A percentile compares a stretch with the other conserved stretches of the same genome.
Evolutionary conservation across 92 coral and sea anemone genomes (phyloP).

Genomic region (Parazoanthus atlanticus): DNA sequence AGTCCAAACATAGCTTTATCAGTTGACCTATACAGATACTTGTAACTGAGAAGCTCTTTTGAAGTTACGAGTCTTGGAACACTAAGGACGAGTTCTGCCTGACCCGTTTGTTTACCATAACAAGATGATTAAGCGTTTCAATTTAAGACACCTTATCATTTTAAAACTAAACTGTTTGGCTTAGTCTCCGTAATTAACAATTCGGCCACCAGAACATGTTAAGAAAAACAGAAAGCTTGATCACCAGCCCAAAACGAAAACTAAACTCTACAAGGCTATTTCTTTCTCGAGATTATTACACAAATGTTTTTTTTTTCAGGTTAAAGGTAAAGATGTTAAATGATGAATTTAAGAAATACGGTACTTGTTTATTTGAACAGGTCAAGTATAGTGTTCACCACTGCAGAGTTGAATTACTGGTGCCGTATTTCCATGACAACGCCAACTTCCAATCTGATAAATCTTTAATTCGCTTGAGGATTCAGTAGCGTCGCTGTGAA

Average conservation of each 20-base stretch:
- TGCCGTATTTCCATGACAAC: conserved; percentile 37
- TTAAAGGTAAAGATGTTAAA: neutral
- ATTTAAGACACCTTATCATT: conserved; percentile 22
- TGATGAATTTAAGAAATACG: neutral
- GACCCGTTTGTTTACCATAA: neutral
- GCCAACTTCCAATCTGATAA: conserved; percentile 3
- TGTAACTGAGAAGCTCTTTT: no score
- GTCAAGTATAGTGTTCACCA: neutral
- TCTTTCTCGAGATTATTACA: neutral
- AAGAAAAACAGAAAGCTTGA: neutral
- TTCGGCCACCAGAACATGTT: conserved; percentile 26
- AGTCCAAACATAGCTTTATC: neutral
- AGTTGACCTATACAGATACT: no score
- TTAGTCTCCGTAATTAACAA: neutral
- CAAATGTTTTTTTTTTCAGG: no score
- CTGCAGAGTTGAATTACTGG: conserved; percentile 2
- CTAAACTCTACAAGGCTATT: neutral
- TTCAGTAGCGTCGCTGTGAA: conserved; percentile 23
- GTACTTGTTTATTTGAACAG: neutral
- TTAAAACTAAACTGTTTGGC: neutral
- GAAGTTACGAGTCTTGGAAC: neutral
- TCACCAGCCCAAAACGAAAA: neutral
- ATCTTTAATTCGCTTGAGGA: conserved; percentile 39
- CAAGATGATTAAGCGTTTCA: conserved; percentile 1
- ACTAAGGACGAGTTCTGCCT: neutral